A percentile compares a stretch with the other conserved stretches of the same genome.
phyloP scores from a whole-genome alignment of 2,888 invertebrate genomes.

The Limnephilus rhombicus region DNA sequence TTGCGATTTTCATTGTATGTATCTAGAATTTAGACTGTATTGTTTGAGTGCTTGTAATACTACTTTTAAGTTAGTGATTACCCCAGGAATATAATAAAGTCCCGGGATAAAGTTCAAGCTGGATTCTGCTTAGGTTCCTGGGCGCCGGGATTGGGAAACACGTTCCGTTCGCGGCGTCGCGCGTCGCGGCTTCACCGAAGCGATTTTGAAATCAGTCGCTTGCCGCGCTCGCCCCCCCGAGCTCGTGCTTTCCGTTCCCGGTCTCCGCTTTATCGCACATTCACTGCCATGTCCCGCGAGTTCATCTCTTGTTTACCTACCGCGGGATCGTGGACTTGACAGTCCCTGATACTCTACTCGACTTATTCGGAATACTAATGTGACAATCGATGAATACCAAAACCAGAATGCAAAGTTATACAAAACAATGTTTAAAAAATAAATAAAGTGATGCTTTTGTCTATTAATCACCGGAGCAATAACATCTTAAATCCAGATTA shows the following conservation, averaged over 20 bases:
- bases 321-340: background rate
- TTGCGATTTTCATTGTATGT: background rate
- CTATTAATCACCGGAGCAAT: background rate
- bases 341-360: background rate
- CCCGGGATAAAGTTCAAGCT: background rate
- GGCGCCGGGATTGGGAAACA: slow-evolving; percentile 16
- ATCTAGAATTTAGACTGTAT: too few species aligned
- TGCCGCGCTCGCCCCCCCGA: background rate
- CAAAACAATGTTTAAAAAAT: background rate
- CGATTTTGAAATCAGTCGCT: background rate
- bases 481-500: slow-evolving; percentile 24
- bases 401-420: background rate
- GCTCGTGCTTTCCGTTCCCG: background rate
- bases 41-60: too few species aligned
- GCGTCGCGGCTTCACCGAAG: background rate
- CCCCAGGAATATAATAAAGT: background rate
- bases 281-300: background rate
- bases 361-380: background rate
- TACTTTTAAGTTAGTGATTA: too few species aligned
- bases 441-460: background rate
- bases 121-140: background rate
- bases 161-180: background rate
- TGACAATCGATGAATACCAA: background rate
- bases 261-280: background rate
- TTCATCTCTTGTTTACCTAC: background rate